Evolutionary conservation across 2,888 invertebrate species (phyloP), one percentile per base, ranked within the genome.

Genomic region (Tenthredo mesomela): DNA sequence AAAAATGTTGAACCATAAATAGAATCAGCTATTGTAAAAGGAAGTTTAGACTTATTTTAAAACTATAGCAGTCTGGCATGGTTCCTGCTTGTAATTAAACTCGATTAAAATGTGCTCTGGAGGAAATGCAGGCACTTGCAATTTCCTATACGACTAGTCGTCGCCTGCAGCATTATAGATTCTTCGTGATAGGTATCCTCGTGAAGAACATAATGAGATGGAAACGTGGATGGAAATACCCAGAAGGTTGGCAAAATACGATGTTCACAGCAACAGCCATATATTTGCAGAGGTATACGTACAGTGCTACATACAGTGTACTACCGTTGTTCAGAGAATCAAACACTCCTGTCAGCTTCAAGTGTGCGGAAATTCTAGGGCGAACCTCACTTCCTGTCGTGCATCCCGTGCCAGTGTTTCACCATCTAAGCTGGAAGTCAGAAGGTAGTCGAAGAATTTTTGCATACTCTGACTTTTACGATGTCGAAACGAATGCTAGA

Each of bases 1-100:
- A n/a, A n/a, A n/a, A n/a, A n/a, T n/a, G n/a, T n/a, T n/a, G n/a
- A n/a, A n/a, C n/a, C n/a, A n/a, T n/a, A n/a, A n/a, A n/a, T n/a
- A n/a, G n/a, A n/a, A n/a, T n/a, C n/a, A n/a, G n/a, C n/a, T n/a
- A n/a, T n/a, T n/a, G n/a, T n/a, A n/a, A n/a, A n/a, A n/a, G 7
- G 29, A 70, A 37, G 70, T 29, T 70, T 37, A 70, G 37, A 18
- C 3, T 40, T 21, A 65, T 29, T n/a, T 37, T 21, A 40, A 12
- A 18, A 61, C 37, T 40, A 40, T 21, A 40, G 0, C 21, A 61
- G 10, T 80, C 80, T 40, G 2, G 37, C 61, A 58, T 40, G 61
- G 61, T 40, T 80, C 80, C 80, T 40, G 80, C 12, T 40, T 58
- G 25, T 80, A 61, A 80, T 80, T 80, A 21, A 80, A 80, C 61